These are phyloP conservation scores for Bubo blakistoni DNA, from an alignment of 2,113 vertebrate genomes.

Conservation along the genomic window DNA sequence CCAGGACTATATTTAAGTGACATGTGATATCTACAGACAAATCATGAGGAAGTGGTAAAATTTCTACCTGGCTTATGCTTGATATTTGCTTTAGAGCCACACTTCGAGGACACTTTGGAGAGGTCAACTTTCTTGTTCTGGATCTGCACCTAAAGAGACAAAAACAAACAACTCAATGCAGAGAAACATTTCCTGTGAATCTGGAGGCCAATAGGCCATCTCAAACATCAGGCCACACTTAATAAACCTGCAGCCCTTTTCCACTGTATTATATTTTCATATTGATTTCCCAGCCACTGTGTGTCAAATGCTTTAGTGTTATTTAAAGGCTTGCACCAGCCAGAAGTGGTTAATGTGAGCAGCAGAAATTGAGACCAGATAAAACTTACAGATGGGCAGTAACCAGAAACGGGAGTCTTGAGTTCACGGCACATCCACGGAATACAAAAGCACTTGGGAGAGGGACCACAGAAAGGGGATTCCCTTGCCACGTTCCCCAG, in stretches of 20 bases:
- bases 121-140: conserved; percentile 93
- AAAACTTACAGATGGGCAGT: background rate
- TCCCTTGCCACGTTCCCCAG: background rate
- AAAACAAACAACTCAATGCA: background rate
- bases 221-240: background rate
- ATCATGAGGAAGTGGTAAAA: background rate
- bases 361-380: background rate
- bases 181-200: rapidly evolving
- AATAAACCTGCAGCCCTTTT: rapidly evolving
- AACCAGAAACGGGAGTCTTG: rapidly evolving
- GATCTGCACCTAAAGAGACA: conserved; percentile 85
- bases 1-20: background rate
- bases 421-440: background rate
- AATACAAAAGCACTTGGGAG: background rate
- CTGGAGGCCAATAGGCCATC: background rate
- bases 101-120: conserved; percentile 94
- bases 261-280: rapidly evolving
- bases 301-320: rapidly evolving
- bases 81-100: conserved; percentile 91
- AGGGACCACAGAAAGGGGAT: background rate
- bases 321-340: background rate
- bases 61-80: conserved; percentile 91
- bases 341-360: background rate
- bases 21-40: background rate
- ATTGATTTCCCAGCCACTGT: rapidly evolving